A percentile compares a stretch with the other conserved stretches of the same genome.
These are phyloP conservation scores for Scaptomyza hsui DNA, from an alignment of 1,140 invertebrate genomes.

Conservation along the genomic window DNA sequence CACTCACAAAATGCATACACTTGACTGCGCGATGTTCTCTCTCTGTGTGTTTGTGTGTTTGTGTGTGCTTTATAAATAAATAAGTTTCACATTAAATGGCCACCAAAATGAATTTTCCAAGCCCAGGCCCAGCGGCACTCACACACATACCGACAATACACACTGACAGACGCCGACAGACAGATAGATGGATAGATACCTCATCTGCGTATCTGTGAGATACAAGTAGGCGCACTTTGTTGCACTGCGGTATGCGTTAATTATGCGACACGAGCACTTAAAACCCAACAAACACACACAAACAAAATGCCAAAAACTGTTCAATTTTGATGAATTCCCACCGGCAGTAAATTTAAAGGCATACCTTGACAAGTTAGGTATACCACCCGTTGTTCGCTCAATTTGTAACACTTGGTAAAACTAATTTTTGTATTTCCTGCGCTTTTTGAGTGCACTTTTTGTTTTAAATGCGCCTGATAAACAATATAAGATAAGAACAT, in stretches of 20 bases:
- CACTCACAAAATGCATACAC: slow-evolving; percentile 67
- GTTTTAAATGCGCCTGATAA: no score
- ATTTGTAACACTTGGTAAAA: not conserved
- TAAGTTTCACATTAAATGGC: slow-evolving; percentile 62
- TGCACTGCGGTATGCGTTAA: slow-evolving; percentile 65
- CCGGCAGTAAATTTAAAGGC: not conserved
- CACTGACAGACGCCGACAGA: not conserved
- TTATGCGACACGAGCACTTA: slow-evolving; percentile 65
- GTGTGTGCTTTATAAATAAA: slow-evolving; percentile 73
- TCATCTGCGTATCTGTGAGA: slow-evolving; percentile 20
- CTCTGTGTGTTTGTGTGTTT: not conserved
- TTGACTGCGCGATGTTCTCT: slow-evolving; percentile 57
- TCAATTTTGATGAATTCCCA: slow-evolving; percentile 65
- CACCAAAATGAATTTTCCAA: slow-evolving; percentile 55
- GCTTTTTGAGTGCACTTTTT: no score
- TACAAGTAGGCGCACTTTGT: slow-evolving; percentile 15
- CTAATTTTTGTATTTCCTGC: no score
- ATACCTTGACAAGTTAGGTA: slow-evolving; percentile 4
- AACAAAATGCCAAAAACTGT: slow-evolving; percentile 37
- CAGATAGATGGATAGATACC: not conserved
- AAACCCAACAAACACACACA: slow-evolving; percentile 33
- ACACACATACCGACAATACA: slow-evolving; percentile 5
- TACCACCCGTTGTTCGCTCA: no score
- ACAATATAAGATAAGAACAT: no score
- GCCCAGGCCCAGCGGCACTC: slow-evolving; percentile 52